These are phyloP conservation scores for Dimorphilus gyrociliatus DNA, from an alignment of 2,888 invertebrate species.

Conservation along the genomic window DNA sequence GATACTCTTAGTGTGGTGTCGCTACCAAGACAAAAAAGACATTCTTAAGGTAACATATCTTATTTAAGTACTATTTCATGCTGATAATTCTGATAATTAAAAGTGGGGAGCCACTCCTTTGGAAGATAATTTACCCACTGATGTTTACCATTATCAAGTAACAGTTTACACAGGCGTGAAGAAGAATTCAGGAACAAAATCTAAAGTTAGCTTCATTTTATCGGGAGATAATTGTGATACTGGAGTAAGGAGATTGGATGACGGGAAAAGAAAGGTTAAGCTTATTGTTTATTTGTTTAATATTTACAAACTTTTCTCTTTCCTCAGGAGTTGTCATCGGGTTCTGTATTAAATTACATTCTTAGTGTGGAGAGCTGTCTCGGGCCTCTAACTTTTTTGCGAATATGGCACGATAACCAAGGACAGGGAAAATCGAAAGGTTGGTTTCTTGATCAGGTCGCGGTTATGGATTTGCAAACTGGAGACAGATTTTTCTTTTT, in stretches of 20 bases:
- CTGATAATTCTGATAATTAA: no score
- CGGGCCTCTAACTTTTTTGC: slow-evolving; percentile 28
- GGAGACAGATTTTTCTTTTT: slow-evolving; percentile 35
- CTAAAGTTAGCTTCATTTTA: slow-evolving; percentile 29
- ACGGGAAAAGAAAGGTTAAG: slow-evolving; percentile 33
- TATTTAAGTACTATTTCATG: no score
- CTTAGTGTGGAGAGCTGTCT: slow-evolving; percentile 28
- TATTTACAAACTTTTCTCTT: no score
- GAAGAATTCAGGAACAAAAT: slow-evolving; percentile 25
- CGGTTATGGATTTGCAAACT: slow-evolving; percentile 30
- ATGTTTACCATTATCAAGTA: slow-evolving; percentile 38
- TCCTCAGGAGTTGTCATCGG: slow-evolving; percentile 21
- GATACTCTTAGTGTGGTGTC: slow-evolving; percentile 24
- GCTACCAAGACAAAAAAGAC: slow-evolving; percentile 33
- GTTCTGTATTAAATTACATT: slow-evolving; percentile 32
- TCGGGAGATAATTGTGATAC: slow-evolving; percentile 32
- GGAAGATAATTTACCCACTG: slow-evolving; percentile 38
- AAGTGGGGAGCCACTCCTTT: slow-evolving; percentile 39
- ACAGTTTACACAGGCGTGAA: slow-evolving; percentile 36
- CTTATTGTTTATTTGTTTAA: slow-evolving; percentile 1
- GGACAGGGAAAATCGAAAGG: slow-evolving; percentile 26
- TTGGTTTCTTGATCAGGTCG: slow-evolving; percentile 33
- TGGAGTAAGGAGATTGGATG: slow-evolving; percentile 27
- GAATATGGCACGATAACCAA: slow-evolving; percentile 36
- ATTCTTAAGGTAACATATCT: slow-evolving; percentile 27